Evolutionary conservation across 2,797 vertebrate species (phyloP).

Genomic region (Gymnoscopelus microlampas): DNA sequence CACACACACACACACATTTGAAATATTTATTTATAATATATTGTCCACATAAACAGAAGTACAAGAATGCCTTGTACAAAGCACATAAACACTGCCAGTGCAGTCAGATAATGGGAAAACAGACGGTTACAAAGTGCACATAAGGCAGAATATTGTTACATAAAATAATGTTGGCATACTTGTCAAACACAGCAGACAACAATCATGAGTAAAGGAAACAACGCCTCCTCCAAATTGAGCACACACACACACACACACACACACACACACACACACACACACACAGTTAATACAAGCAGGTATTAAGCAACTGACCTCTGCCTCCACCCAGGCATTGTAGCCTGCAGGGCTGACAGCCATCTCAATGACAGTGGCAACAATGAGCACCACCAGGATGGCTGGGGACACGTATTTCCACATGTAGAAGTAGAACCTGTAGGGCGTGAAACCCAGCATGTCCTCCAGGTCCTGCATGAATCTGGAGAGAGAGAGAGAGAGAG

Average conservation of each 20-base stretch:
- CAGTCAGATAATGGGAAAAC: too few relatives aligned
- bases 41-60: too few relatives aligned
- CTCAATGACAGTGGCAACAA: conserved; percentile 88
- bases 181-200: too few relatives aligned
- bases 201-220: too few relatives aligned
- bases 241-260: neutral
- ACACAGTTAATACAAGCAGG: neutral
- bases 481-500: neutral
- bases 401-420: conserved; percentile 97
- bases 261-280: neutral
- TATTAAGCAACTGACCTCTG: conserved; percentile 82
- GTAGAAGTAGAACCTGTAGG: conserved; percentile 92
- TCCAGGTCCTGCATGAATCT: conserved; percentile 97
- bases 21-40: too few relatives aligned
- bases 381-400: conserved; percentile 84
- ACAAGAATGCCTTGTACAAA: too few relatives aligned
- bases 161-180: too few relatives aligned
- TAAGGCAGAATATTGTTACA: too few relatives aligned
- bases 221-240: too few relatives aligned
- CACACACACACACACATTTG: neutral
- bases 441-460: conserved; percentile 97
- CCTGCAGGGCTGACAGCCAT: conserved; percentile 92
- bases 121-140: too few relatives aligned
- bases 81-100: neutral
- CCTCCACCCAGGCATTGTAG: conserved; percentile 94